Conservation (phyloP, 2,113 vertebrate genomes). For the Oncorhynchus keta region DNA sequence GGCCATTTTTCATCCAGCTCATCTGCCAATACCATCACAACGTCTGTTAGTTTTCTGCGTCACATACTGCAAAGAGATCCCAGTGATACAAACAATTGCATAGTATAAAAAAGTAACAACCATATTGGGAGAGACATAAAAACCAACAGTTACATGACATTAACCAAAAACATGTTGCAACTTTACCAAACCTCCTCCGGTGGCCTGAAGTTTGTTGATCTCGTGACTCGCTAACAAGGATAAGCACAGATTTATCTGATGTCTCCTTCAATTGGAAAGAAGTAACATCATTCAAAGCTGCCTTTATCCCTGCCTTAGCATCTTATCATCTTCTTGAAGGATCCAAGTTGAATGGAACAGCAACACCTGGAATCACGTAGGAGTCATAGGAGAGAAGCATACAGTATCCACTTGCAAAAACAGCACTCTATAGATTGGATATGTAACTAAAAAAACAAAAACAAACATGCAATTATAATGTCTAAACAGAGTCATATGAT, state of each 20-base stretch:
- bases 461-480: too few relatives aligned
- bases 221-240: slow-evolving; percentile 72
- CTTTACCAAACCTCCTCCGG: slow-evolving; percentile 17
- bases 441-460: too few relatives aligned
- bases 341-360: neutral
- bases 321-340: slow-evolving; percentile 1
- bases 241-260: slow-evolving; percentile 87
- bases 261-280: slow-evolving; percentile 78
- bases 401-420: neutral
- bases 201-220: neutral
- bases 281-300: slow-evolving; percentile 86
- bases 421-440: neutral
- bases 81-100: neutral
- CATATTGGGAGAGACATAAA: neutral
- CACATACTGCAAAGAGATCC: slow-evolving; percentile 15
- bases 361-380: neutral
- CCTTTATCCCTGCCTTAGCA: slow-evolving; percentile 71
- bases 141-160: neutral
- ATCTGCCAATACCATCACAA: slow-evolving; percentile 4
- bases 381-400: neutral
- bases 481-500: too few relatives aligned
- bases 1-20: slow-evolving; percentile 12
- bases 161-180: neutral
- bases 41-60: slow-evolving; percentile 28
- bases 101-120: neutral